These are phyloP conservation scores for Acanthurus lineatus DNA, from an alignment of 2,797 vertebrate species.

Conservation along the genomic window DNA sequence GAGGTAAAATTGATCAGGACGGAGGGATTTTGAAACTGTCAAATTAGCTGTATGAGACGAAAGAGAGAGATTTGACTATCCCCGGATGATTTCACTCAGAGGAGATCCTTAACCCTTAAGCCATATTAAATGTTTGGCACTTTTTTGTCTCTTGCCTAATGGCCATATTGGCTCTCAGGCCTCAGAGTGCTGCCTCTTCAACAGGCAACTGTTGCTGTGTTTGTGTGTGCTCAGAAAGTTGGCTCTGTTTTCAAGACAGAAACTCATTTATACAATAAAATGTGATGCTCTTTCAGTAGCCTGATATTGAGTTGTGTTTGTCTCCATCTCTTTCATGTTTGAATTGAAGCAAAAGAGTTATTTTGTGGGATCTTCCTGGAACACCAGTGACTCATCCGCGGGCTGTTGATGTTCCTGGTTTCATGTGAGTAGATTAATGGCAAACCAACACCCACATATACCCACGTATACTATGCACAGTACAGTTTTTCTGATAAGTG, in stretches of 20 bases:
- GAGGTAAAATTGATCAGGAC: slow-evolving; percentile 71
- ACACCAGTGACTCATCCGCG: not conserved
- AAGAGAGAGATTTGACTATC: slow-evolving; percentile 53
- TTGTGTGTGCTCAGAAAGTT: not conserved
- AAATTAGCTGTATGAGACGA: slow-evolving; percentile 73
- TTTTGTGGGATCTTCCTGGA: not conserved
- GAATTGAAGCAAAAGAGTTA: not conserved
- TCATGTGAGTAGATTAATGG: not conserved
- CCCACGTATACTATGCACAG: no score
- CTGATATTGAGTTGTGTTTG: not conserved
- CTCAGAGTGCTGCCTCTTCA: slow-evolving; percentile 18
- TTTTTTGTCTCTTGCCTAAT: slow-evolving; percentile 37
- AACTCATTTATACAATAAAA: not conserved
- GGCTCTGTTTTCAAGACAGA: no score
- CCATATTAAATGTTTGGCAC: slow-evolving; percentile 55
- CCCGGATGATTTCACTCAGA: slow-evolving; percentile 62
- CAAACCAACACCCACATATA: not conserved
- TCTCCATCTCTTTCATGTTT: not conserved
- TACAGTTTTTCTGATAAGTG: no score
- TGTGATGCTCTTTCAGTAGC: not conserved
- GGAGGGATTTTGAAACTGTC: slow-evolving; percentile 68
- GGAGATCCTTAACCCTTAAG: slow-evolving; percentile 53
- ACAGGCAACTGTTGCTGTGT: slow-evolving; percentile 51
- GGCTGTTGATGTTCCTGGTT: not conserved
- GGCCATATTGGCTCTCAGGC: slow-evolving; percentile 31